Evolutionary conservation across 2,113 vertebrate species (phyloP), one percentile per base, ranked within the genome.

Genomic region (Delphinapterus leucas): DNA sequence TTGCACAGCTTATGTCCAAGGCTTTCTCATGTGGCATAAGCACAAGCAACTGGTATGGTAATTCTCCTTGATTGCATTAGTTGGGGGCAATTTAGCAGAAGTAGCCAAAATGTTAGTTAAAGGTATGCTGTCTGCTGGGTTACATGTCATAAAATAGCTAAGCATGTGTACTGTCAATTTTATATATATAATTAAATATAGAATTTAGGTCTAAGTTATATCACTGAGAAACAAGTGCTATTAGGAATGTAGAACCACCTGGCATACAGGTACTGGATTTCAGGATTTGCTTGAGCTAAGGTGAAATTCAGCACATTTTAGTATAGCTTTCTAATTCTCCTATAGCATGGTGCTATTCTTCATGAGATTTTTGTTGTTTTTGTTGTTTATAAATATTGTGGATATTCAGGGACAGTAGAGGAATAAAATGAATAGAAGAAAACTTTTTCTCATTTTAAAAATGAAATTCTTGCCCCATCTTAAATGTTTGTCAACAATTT

Each of bases 11-110:
- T 97, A 98, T 95, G 80, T 96, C 93, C 97, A 98, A 96, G 98
- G 93, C 92, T 44, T 95, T 97, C 88, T 97, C 98, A 96, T 93
- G 95, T 38, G 74, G 84, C 97, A 96, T 98, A 98, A 98, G 97
- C 92, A 98, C 83, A 97, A 98, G 94, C 95, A 97, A 98, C 97
- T 94, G 94, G 97, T 96, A 80, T 80, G 93, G 73, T 95, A 97
- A 98, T 98, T 97, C 95, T 96, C 79, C 79, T 80, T 97, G 98
- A 98, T 97, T 97, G 68, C 88, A 83, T 23, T 70, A 85, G 41
- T 92, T 83, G 79, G 26, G 26, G 33, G 33, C 8, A 80, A 85
- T 76, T 81, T 31, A 68, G 85, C 47, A 88, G 76, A 67, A 81
- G 61, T 3, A 93, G 81, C 63, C 91, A 94, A 96, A 86, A 61